phyloP scores from a whole-genome alignment of 2,113 vertebrate genomes.

The Rhipidura dahli region DNA sequence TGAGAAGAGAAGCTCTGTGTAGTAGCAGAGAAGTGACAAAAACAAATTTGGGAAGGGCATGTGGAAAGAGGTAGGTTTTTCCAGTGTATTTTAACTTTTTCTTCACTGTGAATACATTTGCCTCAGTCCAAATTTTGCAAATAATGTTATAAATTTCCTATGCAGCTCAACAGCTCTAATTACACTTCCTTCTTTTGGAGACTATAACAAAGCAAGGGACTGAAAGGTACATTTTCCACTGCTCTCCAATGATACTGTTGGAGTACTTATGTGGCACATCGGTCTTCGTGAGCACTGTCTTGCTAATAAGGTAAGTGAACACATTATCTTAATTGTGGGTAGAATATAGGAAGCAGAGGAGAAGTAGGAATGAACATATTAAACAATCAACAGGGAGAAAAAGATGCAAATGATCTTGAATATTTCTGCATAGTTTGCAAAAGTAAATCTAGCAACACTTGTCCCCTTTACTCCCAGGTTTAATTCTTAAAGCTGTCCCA shows the following conservation, averaged over 20 bases:
- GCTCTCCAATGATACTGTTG: neutral
- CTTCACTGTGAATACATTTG: neutral
- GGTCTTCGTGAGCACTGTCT: neutral
- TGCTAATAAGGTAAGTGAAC: neutral
- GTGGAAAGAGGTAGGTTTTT: neutral
- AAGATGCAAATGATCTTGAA: neutral
- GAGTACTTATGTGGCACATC: neutral
- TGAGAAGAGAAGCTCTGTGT: neutral
- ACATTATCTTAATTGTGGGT: neutral
- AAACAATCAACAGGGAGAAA: neutral
- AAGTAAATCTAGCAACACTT: neutral
- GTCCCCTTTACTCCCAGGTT: neutral
- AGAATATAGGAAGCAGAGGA: neutral
- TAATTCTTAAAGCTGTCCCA: neutral
- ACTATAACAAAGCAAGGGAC: neutral
- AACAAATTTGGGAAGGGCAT: accelerated
- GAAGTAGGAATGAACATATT: neutral
- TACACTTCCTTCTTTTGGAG: neutral
- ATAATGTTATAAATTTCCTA: neutral
- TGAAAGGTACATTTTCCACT: neutral
- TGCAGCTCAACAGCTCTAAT: neutral
- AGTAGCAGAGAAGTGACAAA: neutral
- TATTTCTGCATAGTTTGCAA: neutral
- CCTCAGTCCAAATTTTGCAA: neutral
- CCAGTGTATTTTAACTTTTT: neutral